Evolutionary conservation across 2,113 vertebrate species (phyloP).

Genomic region (Scomber colias): DNA sequence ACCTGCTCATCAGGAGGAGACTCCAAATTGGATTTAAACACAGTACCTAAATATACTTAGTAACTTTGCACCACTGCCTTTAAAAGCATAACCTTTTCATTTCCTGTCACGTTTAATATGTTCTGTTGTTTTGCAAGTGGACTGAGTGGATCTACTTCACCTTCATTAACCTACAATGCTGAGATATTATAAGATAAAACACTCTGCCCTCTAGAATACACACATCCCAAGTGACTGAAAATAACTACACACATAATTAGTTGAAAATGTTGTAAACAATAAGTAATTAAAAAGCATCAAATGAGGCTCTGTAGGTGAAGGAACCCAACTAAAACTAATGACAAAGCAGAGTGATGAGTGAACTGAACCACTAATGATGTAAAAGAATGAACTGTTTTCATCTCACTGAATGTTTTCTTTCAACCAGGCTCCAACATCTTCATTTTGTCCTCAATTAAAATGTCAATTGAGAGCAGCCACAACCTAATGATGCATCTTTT

Average conservation of each 20-base stretch:
- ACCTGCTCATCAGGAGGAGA: too few species aligned
- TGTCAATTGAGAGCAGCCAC: slow-evolving; percentile 23
- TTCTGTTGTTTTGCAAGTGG: too few species aligned
- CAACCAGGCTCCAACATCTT: neutral
- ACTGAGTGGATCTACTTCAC: neutral
- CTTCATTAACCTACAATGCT: neutral
- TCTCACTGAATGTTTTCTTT: neutral
- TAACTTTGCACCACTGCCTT: too few species aligned
- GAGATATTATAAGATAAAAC: neutral
- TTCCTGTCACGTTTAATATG: too few species aligned
- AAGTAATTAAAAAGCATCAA: slow-evolving; percentile 1
- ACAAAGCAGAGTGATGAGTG: slow-evolving; percentile 18
- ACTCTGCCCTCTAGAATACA: too few species aligned
- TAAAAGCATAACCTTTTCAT: too few species aligned
- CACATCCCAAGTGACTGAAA: too few species aligned
- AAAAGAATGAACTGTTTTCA: slow-evolving; percentile 18
- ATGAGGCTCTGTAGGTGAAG: neutral
- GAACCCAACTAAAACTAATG: slow-evolving; percentile 1
- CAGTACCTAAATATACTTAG: too few species aligned
- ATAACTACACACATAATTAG: neutral
- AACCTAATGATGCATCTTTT: slow-evolving; percentile 45
- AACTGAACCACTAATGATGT: neutral
- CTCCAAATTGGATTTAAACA: too few species aligned
- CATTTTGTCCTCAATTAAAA: slow-evolving; percentile 15
- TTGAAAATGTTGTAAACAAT: too few species aligned